Evolutionary conservation across 2,888 invertebrate genomes (phyloP).

Genomic region (Papilio elwesi): DNA sequence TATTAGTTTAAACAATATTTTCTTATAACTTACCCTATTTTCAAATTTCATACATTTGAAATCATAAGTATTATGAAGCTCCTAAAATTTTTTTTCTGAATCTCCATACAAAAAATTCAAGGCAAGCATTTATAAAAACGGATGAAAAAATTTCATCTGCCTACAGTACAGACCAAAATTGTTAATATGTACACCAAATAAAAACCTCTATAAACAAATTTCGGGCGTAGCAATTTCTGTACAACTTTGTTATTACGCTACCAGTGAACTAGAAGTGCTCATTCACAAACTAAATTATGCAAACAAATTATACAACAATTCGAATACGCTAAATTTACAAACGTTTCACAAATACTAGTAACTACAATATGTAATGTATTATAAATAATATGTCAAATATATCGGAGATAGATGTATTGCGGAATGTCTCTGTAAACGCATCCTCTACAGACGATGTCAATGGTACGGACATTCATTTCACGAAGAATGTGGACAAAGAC

Average conservation of each 20-base stretch:
- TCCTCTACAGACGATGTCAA: too few relatives aligned
- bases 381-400: too few relatives aligned
- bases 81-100: too few relatives aligned
- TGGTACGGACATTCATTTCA: too few relatives aligned
- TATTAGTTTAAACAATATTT: too few relatives aligned
- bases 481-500: too few relatives aligned
- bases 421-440: too few relatives aligned
- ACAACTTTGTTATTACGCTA: neutral
- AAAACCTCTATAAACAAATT: neutral
- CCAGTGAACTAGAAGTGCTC: neutral
- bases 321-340: slow-evolving; percentile 14
- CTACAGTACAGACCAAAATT: neutral
- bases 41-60: too few relatives aligned
- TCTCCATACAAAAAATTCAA: neutral
- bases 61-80: too few relatives aligned
- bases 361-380: too few relatives aligned
- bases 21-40: too few relatives aligned
- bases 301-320: slow-evolving; percentile 20
- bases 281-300: slow-evolving; percentile 23
- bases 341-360: neutral
- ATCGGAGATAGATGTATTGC: too few relatives aligned
- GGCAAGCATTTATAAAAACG: neutral
- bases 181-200: neutral
- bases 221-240: neutral
- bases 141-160: neutral